Conservation (phyloP, 1,140 invertebrate genomes). For the Megalonaias nervosa region DNA sequence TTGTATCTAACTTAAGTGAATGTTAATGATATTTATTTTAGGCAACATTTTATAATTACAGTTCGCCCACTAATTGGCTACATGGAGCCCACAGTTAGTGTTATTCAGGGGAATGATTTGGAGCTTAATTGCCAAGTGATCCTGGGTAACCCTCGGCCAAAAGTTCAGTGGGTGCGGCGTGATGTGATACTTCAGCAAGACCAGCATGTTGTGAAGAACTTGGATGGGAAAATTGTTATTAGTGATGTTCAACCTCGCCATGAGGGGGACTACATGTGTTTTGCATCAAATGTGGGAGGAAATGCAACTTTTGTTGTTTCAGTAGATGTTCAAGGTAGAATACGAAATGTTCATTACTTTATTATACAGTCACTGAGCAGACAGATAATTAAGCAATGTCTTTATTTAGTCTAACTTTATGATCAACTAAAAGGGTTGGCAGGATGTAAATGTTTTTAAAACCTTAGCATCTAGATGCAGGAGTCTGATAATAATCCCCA, state of each 20-base stretch:
- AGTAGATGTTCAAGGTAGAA: conserved; percentile 71
- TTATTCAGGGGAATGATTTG: conserved; percentile 56
- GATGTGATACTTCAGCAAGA: conserved; percentile 48
- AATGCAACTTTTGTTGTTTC: conserved; percentile 69
- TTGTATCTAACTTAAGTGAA: too few species aligned
- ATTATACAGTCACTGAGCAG: too few species aligned
- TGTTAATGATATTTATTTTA: too few species aligned
- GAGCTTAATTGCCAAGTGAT: conserved; percentile 69
- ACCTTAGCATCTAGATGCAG: too few species aligned
- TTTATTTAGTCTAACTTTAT: too few species aligned
- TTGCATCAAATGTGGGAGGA: conserved; percentile 71
- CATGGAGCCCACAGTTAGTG: conserved; percentile 61
- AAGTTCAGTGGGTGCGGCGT: conserved; percentile 70
- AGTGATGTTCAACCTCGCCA: conserved; percentile 56
- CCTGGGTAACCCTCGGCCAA: conserved; percentile 71
- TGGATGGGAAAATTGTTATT: conserved; percentile 53
- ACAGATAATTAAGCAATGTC: too few species aligned
- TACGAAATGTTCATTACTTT: not conserved
- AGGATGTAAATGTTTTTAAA: too few species aligned
- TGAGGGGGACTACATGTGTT: conserved; percentile 72
- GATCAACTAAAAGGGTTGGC: too few species aligned
- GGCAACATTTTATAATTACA: conserved; percentile 35
- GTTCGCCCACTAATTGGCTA: conserved; percentile 67
- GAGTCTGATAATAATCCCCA: too few species aligned
- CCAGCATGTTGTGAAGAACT: conserved; percentile 30